Evolutionary conservation across 2,888 invertebrate genomes (phyloP).

Genomic region (Ectobius pallidus): DNA sequence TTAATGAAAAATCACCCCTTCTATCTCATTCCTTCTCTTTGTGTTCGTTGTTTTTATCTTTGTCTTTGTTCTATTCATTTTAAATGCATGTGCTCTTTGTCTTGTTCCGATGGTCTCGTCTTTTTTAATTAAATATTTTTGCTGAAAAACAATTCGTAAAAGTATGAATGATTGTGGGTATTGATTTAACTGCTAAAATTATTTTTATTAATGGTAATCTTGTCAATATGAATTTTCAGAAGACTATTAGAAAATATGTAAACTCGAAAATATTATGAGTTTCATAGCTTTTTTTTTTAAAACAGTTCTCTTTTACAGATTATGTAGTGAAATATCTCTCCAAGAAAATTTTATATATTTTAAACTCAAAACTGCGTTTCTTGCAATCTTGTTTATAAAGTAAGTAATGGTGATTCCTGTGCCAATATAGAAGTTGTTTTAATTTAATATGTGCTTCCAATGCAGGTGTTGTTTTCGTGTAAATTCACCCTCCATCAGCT

Average conservation of each 20-base stretch:
- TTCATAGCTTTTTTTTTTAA: too few relatives aligned
- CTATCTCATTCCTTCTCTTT: constrained; percentile 24
- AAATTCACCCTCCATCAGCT: constrained; percentile 25
- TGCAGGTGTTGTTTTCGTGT: constrained; percentile 23
- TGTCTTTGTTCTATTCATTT: constrained; percentile 10
- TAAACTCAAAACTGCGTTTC: too few relatives aligned
- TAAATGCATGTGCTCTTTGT: constrained; percentile 16
- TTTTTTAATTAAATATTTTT: background rate
- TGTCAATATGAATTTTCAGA: background rate
- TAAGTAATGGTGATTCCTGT: constrained; percentile 2
- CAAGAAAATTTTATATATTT: too few relatives aligned
- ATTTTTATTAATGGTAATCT: constrained; percentile 4
- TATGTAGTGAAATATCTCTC: too few relatives aligned
- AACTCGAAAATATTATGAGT: too few relatives aligned
- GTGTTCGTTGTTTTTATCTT: background rate
- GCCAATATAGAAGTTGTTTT: constrained; percentile 8
- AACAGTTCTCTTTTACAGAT: too few relatives aligned
- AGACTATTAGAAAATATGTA: too few relatives aligned
- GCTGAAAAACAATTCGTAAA: constrained; percentile 1
- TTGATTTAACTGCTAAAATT: background rate
- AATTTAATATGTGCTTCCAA: constrained; percentile 22
- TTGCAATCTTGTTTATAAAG: too few relatives aligned
- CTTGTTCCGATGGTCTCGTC: background rate
- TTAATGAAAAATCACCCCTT: constrained; percentile 19
- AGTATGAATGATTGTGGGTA: background rate